Base-by-base conservation (phyloP, 2,113 vertebrate species). In the Zeus faber region DNA sequence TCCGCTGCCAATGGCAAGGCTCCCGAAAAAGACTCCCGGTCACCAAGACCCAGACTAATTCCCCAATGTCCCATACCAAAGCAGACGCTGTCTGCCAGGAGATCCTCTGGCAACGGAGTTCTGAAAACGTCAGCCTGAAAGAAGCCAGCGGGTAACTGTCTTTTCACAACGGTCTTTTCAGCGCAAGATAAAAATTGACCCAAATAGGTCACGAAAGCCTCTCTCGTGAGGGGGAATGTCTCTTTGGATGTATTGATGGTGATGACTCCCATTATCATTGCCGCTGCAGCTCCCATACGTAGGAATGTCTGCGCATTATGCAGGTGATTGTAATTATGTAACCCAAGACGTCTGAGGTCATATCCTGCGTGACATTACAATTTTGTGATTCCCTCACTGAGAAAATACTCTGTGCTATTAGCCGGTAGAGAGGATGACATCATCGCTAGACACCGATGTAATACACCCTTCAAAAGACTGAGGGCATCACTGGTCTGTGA, bases 291-390 rank as follows among this genome's bases (percentile, higher is more conserved):
- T 10, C 51, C 41, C 50, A 39, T 29, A 43, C 65, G 56, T 22
- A 70, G 49, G 58, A 75, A 77, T 67, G 71, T 70, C 64, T 59
- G 49, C 56, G 56, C 58, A 62, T 48, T 22, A 1, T 31, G 35
- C 70, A 84, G 74, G 74, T 77, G 82, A 80, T 54, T 78, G 51
- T 45, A 73, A 66, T 80, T 77, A 80, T 75, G 76, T 70, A 51
- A 80, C 69, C 35, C 39, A 68, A 80, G 70, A 63, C 0, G 40
- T 31, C 54, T 66, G 58, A 80, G 72, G 62, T 77, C 68, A 70
- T 52, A 67, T 79, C 62, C 77, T 72, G 45, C 11, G 10, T 68
- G 69, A 75, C 44, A 23, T 75, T 65, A 67, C 58, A 51, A 69
- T 59, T 49, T 65, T 35, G 26, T 43, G 29, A 72, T 70, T 37